These are phyloP conservation scores for Brotogeris chrysoptera DNA, from an alignment of 2,797 vertebrate species.

Conservation along the genomic window DNA sequence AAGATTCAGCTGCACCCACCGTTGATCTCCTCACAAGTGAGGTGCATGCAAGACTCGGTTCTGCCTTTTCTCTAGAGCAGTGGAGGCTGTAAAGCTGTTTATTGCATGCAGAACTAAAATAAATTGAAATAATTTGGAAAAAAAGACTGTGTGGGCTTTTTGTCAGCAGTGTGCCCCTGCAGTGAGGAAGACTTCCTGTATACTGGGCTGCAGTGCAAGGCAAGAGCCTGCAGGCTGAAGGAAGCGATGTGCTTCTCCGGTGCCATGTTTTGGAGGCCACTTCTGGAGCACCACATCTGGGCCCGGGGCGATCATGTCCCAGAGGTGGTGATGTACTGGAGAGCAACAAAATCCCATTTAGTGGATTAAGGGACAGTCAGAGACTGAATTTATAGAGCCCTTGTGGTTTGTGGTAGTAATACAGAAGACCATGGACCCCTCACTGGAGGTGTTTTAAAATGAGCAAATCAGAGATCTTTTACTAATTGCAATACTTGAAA, in stretches of 20 bases:
- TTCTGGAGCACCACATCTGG: not conserved
- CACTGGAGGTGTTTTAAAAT: not conserved
- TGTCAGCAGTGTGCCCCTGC: not conserved
- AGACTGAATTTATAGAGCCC: not conserved
- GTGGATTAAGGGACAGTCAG: not conserved
- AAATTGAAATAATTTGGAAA: not conserved
- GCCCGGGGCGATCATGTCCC: not conserved
- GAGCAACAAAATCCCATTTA: not conserved
- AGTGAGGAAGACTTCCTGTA: not conserved
- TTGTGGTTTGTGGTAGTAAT: not conserved
- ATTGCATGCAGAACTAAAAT: not conserved
- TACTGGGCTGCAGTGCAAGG: not conserved
- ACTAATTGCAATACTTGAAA: not conserved
- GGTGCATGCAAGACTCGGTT: fast-evolving
- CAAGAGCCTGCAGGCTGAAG: not conserved
- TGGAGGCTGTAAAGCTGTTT: not conserved
- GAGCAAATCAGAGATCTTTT: not conserved
- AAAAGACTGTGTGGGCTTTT: not conserved
- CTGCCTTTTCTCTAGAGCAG: not conserved
- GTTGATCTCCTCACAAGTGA: not conserved
- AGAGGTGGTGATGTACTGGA: fast-evolving
- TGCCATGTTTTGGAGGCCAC: not conserved
- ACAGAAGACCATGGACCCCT: not conserved
- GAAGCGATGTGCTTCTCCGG: not conserved
- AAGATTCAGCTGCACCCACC: not conserved